Base-by-base conservation (phyloP, 2,113 vertebrate species). In the Catharus minimus region DNA sequence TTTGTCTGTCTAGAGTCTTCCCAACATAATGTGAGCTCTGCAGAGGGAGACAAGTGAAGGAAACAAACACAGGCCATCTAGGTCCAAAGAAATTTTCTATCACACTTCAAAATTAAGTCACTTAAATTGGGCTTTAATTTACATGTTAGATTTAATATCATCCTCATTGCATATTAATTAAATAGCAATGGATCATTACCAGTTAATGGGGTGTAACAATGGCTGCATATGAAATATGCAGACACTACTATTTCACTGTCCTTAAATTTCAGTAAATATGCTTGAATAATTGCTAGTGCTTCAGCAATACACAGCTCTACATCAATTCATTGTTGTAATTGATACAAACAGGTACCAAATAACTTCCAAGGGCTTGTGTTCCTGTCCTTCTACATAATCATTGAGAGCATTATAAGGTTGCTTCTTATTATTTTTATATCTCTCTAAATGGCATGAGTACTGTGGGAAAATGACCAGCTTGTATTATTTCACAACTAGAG, bases 111-210 rank as follows among this genome's bases (percentile, higher is more conserved):
- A 97, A 96, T 96, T 96, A 96, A 96, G 89, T 32, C n/a, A 95
- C 86, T 97, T 80, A 96, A 96, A 97, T 95, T 95, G 92, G 80
- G 60, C 93, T 96, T 97, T 97, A 97, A 97, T 97, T 97, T 97
- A 89, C 95, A 93, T 95, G 92, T 94, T 97, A 96, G 90, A 97
- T 96, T 97, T 97, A 97, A 97, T 97, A 96, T 92, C 84, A 85
- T 67, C 92, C 53, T 94, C 96, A 95, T 95, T 97, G 77, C 92
- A 93, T 97, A 96, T 97, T 97, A 97, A 97, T 97, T 97, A 96
- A 97, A 96, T 90, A 96, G 86, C 86, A 96, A 90, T 92, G 96
- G 95, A 96, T 97, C 97, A 97, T 97, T 97, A 96, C 84, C 61
- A 96, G 88, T 69, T 97, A 97, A 98, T 97, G 96, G 97, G 73